Base-by-base conservation (phyloP, 2,888 invertebrate species). In the Meteorus cinctellus region DNA sequence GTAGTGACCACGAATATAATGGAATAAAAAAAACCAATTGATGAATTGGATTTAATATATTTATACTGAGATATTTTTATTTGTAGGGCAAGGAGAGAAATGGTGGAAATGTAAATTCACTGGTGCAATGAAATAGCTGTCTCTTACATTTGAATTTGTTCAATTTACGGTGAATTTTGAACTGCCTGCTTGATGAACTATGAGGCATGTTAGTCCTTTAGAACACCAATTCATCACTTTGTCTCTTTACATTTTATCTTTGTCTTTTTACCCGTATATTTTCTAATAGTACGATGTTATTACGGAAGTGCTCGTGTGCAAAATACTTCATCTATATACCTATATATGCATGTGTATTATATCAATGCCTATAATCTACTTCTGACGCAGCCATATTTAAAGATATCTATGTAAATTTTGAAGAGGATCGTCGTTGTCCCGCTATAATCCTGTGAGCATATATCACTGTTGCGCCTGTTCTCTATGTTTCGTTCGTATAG, bases 101-200 rank as follows among this genome's bases (percentile, higher is more conserved):
- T 12, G 3, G 16, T 31, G 34, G 16, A 16, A 31, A n/a, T 2
- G n/a, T 31, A 34, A 34, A 4, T n/a, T 1, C 5, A 63, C n/a
- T n/a, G 0, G 48, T 48, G n/a, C n/a, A 48, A 48, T 48, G 10
- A 48, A 1, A 34, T 34, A 34, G n/a, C 48, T n/a, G n/a, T 5
- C n/a, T 16, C n/a, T n/a, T n/a, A 16, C 34, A 63, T 63, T 63
- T 63, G n/a, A 63, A 63, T 63, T 63, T 8, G 12, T 63, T 34
- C 8, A 34, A 27, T 63, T 31, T 34, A 34, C 63, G 34, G 34
- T 63, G 16, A 63, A 63, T 63, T 34, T 31, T 14, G 29, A 29
- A 27, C 27, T 62, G 63, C 34, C 34, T 16, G 31, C 16, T 63
- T 8, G 31, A 63, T 34, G 63, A 48, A 48, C 34, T 16, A 63